A percentile compares a stretch with the other conserved stretches of the same genome.
Evolutionary conservation across 2,888 invertebrate genomes (phyloP).

Genomic region (Mactromeris polynyma): DNA sequence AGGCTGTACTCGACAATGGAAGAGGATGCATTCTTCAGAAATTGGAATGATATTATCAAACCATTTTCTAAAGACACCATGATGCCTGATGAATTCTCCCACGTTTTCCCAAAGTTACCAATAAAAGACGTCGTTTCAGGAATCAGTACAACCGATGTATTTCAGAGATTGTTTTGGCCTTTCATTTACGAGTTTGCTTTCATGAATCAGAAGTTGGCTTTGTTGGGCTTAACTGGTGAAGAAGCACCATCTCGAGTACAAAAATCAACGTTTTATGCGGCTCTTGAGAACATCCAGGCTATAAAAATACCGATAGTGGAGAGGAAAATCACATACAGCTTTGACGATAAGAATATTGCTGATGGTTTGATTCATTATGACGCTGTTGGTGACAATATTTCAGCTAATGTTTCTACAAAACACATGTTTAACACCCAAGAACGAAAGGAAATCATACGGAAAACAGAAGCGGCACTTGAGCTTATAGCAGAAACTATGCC

Average conservation of each 20-base stretch:
- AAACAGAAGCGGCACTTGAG: conserved; percentile 25
- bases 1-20: neutral
- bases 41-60: neutral
- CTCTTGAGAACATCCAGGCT: neutral
- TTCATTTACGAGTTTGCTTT: neutral
- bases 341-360: neutral
- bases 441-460: neutral
- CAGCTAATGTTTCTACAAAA: neutral
- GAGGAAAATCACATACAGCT: neutral
- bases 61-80: neutral
- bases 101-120: neutral
- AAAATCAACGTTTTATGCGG: neutral
- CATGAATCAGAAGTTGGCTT: neutral
- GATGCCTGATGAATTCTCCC: neutral
- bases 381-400: neutral
- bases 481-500: conserved; percentile 21
- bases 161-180: conserved; percentile 15
- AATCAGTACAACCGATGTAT: neutral
- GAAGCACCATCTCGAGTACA: neutral
- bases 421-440: neutral
- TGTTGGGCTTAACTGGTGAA: neutral
- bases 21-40: neutral
- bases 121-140: neutral
- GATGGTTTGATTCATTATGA: neutral
- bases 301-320: conserved; percentile 6